phyloP scores from a whole-genome alignment of 2,888 invertebrate genomes.

The Cataglyphis albicans region DNA sequence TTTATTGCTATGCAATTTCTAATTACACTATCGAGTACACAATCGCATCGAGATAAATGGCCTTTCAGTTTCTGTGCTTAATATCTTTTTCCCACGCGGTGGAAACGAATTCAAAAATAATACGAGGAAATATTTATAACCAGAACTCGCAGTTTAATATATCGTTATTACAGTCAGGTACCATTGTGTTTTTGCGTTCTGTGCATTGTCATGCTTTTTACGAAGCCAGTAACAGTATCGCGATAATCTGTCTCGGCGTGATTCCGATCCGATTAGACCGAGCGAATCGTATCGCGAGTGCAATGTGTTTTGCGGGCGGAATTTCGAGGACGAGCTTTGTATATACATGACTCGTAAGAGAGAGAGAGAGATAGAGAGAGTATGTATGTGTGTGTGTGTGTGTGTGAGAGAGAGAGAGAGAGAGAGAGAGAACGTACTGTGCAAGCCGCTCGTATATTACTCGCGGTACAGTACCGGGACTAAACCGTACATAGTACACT shows the following conservation, averaged over 20 bases:
- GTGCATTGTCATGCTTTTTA: constrained; percentile 26
- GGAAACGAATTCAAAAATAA: constrained; percentile 8
- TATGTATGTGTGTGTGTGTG: background rate
- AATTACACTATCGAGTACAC: background rate
- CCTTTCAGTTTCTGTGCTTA: background rate
- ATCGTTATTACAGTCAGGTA: constrained; percentile 13
- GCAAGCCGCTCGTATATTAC: constrained; percentile 43
- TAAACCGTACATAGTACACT: constrained; percentile 30
- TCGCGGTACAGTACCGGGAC: constrained; percentile 15
- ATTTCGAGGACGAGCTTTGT: constrained; percentile 43
- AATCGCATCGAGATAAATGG: background rate
- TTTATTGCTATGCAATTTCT: background rate
- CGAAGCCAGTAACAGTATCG: constrained; percentile 35
- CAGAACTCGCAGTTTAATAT: constrained; percentile 1
- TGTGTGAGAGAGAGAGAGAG: background rate
- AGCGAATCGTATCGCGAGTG: constrained; percentile 33
- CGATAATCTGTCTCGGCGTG: constrained; percentile 47
- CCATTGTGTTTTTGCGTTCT: background rate
- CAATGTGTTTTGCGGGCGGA: constrained; percentile 31
- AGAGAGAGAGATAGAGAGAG: background rate
- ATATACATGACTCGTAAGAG: background rate
- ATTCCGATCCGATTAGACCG: constrained; percentile 49
- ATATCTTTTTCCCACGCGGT: background rate
- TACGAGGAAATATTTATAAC: background rate
- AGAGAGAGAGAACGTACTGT: background rate